Evolutionary conservation across 2,888 invertebrate species (phyloP), one percentile per base, ranked within the genome.

Genomic region (Hetaerina titia): DNA sequence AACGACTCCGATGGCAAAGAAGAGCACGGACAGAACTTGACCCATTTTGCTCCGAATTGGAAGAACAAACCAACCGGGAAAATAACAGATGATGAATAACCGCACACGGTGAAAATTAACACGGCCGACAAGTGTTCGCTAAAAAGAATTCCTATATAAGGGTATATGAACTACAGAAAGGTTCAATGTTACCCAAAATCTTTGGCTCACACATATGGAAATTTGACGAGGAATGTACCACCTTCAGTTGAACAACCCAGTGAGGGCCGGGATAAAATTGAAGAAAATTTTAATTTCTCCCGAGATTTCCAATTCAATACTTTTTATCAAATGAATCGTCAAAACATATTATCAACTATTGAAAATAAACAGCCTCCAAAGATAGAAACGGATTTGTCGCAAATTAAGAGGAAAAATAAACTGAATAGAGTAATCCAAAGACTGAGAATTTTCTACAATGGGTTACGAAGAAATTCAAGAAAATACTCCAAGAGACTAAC

Each of bases 1-100:
- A 96, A 98, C 96, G 60, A 98, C 97, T 95, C 98, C 98, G 95
- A 98, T 98, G 96, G 98, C 98, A 95, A 98, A 97, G 95, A 98
- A 97, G 95, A 98, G 97, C 96, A 98, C 97, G 94, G 98, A 98
- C 95, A 98, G 97, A 96, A 98, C 96, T 96, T 98, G 97, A 96
- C 98, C 98, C 98, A 98, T 98, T 96, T 96, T 96, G 96, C n/a
- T n/a, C 57, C 17, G 9, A 11, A 31, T 9, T 15, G 11, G 81
- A 11, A 13, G 31, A 81, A 31, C 8, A 22, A 31, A 25, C 11
- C 2, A 0, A 81, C 6, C 31, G 31, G 45, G 45, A 45, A 45
- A 45, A 45, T 45, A 2, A 45, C 45, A 45, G 31, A 31, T 11
- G 25, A 25, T 81, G 22, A 81, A 81, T 2, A 9, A 81, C 81